These are phyloP conservation scores for Pantherophis vulpinus DNA, from an alignment of 2,797 vertebrate genomes.

Conservation along the genomic window DNA sequence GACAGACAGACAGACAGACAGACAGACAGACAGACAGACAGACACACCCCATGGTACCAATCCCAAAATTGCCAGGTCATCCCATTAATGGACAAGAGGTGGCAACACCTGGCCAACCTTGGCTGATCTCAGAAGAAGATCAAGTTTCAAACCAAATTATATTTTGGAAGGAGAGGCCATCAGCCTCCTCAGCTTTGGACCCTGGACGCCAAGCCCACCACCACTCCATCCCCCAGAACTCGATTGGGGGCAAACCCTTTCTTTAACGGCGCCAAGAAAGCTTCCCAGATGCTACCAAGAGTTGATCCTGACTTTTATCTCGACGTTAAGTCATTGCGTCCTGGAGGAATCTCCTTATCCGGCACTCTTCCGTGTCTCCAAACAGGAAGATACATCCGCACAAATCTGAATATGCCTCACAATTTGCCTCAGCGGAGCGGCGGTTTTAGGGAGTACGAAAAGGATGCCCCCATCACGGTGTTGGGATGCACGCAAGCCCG, in stretches of 20 bases:
- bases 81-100: not conserved
- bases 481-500: conserved; percentile 94
- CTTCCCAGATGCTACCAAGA: not conserved
- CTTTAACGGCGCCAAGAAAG: not conserved
- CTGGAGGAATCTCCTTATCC: not conserved
- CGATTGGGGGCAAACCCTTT: not conserved
- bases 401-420: conserved; percentile 95
- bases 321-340: not conserved
- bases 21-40: accelerated
- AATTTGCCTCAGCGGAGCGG: conserved; percentile 86
- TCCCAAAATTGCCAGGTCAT: not conserved
- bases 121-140: not conserved
- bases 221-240: not conserved
- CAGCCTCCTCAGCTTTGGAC: not conserved
- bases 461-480: conserved; percentile 95
- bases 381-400: conserved; percentile 89
- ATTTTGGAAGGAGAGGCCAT: not conserved
- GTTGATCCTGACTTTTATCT: not conserved
- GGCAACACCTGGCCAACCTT: not conserved
- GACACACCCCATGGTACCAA: not conserved
- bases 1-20: too few relatives aligned
- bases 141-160: not conserved
- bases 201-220: not conserved
- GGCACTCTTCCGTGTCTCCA: conserved; percentile 1
- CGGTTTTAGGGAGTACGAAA: conserved; percentile 91